Evolutionary conservation across 2,888 invertebrate species (phyloP).

Genomic region (Selenia dentaria): DNA sequence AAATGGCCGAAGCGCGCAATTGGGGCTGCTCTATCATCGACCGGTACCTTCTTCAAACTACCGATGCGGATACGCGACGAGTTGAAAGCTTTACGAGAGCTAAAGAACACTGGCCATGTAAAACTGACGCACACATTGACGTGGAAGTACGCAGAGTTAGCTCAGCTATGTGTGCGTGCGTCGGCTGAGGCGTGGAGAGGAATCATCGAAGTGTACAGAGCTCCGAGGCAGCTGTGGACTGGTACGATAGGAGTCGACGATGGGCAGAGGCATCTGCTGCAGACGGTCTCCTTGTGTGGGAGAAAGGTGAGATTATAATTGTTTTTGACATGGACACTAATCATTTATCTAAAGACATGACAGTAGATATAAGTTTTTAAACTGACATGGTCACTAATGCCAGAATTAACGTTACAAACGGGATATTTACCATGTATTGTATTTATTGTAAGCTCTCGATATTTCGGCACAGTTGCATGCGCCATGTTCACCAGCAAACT

Average conservation of each 20-base stretch:
- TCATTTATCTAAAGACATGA: too few species aligned
- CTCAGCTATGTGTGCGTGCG: conserved; percentile 64
- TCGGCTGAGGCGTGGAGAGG: conserved; percentile 60
- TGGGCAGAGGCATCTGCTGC: conserved; percentile 81
- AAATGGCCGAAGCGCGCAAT: conserved; percentile 69
- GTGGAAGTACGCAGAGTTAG: conserved; percentile 74
- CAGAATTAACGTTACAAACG: too few species aligned
- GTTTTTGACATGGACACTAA: too few species aligned
- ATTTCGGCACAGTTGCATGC: too few species aligned
- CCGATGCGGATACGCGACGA: conserved; percentile 64
- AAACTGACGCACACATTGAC: conserved; percentile 60
- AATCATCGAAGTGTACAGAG: conserved; percentile 60
- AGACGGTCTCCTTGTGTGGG: conserved; percentile 88
- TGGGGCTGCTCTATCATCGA: conserved; percentile 42
- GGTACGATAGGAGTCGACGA: conserved; percentile 85
- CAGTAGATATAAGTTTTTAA: too few species aligned
- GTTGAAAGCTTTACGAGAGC: conserved; percentile 58
- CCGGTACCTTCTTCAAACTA: conserved; percentile 51
- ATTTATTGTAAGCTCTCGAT: too few species aligned
- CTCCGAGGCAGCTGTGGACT: conserved; percentile 71
- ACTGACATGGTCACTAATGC: too few species aligned
- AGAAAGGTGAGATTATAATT: conserved; percentile 81
- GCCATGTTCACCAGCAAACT: too few species aligned
- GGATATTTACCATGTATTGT: too few species aligned
- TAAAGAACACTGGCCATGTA: conserved; percentile 60